Percentiles rank a stretch among this genome's conserved stretches.
These are phyloP conservation scores for Scaptodrosophila latifasciaeformis DNA, from an alignment of 2,888 invertebrate genomes.

Conservation along the genomic window DNA sequence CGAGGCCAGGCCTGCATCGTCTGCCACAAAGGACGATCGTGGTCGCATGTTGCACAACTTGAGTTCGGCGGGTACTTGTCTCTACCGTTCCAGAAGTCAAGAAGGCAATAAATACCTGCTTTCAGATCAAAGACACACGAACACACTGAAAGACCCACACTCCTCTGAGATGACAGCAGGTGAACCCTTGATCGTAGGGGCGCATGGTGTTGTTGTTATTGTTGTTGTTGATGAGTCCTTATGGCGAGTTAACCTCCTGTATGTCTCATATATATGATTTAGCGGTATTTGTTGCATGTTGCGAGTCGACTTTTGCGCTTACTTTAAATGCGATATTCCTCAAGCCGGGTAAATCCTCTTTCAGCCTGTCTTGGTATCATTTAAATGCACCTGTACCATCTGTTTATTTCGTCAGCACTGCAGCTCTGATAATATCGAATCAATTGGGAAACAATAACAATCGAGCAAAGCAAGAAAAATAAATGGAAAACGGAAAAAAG, in stretches of 20 bases:
- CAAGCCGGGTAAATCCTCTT: too few species aligned
- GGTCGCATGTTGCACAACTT: conserved; percentile 1
- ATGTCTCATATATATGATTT: not conserved
- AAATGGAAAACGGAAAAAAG: too few species aligned
- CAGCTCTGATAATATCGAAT: too few species aligned
- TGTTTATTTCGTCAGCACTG: too few species aligned
- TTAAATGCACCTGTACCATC: too few species aligned
- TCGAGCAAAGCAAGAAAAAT: too few species aligned
- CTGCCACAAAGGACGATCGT: too few species aligned
- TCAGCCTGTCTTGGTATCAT: too few species aligned
- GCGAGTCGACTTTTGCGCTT: not conserved
- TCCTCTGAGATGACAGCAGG: not conserved
- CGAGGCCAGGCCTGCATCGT: not conserved
- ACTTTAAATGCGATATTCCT: not conserved
- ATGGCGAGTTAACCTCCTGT: not conserved
- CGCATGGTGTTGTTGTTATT: not conserved
- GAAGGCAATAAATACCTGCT: conserved; percentile 3
- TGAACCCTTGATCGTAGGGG: not conserved
- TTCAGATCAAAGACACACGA: not conserved
- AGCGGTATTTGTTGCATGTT: not conserved
- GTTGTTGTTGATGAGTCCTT: not conserved
- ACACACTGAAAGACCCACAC: not conserved
- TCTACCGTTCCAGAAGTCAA: not conserved
- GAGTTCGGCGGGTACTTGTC: not conserved
- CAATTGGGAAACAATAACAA: too few species aligned